Base-by-base conservation (phyloP, 1,140 invertebrate species). In the Asobara japonica region DNA sequence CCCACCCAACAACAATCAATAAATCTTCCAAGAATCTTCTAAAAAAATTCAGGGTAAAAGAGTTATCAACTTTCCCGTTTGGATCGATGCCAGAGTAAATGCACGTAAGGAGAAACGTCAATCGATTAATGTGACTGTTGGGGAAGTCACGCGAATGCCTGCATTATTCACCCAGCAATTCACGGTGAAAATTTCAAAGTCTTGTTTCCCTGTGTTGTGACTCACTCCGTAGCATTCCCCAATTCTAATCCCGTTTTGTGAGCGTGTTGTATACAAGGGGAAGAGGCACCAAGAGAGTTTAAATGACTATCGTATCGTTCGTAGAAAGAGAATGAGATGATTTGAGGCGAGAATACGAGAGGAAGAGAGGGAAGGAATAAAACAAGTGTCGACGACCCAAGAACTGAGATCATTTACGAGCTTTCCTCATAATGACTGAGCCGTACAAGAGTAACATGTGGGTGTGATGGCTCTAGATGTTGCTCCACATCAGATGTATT, bases 371-470 rank as follows among this genome's bases (percentile, higher is more conserved):
- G 51, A 56, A n/a, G n/a, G 22, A 56, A 56, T 56, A 56, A 25
- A 56, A 25, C 51, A 22, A 56, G 51, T 56, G 51, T 56, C 51
- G 51, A 56, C 51, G 51, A 56, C 51, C 51, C 51, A 56, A 45
- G 20, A 25, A 13, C 51, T 25, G 51, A 56, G 51, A 56, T 56
- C 51, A 56, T 56, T 56, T 56, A 56, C 51, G 16, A 56, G 51
- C 51, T 13, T 56, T 56, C 25, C 22, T 56, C 51, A 56, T 56
- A 56, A 56, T 27, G 51, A 56, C 22, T 56, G 51, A 56, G 13
- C 51, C 51, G 22, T 11, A 56, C 25, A 22, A 56, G 51, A 56
- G 51, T 56, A 6, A 56, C 51, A 56, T 13, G 51, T 56, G 51
- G 51, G 51, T 22, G 51, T 56, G 11, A 27, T 56, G 18, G 10